These are phyloP conservation scores for Teleopsis dalmanni DNA, from an alignment of 1,140 invertebrate species.

Conservation along the genomic window DNA sequence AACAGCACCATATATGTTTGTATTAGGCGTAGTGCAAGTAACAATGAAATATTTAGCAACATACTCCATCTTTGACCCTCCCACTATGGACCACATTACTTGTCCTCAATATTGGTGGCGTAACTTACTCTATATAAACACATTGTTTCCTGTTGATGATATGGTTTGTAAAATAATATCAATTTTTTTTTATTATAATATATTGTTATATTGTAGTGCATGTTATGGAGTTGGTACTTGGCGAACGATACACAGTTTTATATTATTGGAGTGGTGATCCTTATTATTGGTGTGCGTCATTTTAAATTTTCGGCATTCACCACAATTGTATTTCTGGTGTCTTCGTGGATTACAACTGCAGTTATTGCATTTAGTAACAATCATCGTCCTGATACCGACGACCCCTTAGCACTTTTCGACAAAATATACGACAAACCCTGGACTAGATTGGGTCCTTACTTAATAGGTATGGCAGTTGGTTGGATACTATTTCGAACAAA, in stretches of 20 bases:
- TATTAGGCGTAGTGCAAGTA: slow-evolving; percentile 69
- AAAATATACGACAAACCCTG: slow-evolving; percentile 85
- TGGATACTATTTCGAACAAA: slow-evolving; percentile 76
- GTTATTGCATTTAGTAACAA: slow-evolving; percentile 71
- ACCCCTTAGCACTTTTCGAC: slow-evolving; percentile 74
- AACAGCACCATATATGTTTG: slow-evolving; percentile 76
- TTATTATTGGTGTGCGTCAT: slow-evolving; percentile 65
- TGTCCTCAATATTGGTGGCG: slow-evolving; percentile 82
- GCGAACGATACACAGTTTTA: slow-evolving; percentile 82
- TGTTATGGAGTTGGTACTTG: slow-evolving; percentile 85
- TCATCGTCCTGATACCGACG: slow-evolving; percentile 69
- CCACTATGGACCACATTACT: slow-evolving; percentile 69
- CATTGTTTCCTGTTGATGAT: slow-evolving; percentile 73
- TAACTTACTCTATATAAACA: slow-evolving; percentile 76
- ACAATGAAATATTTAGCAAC: slow-evolving; percentile 73
- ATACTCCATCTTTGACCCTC: slow-evolving; percentile 75
- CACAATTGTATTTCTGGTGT: slow-evolving; percentile 57
- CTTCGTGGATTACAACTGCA: slow-evolving; percentile 69
- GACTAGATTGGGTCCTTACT: slow-evolving; percentile 72
- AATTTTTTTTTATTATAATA: background rate
- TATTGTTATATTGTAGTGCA: slow-evolving; percentile 54
- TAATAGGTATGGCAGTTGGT: slow-evolving; percentile 75
- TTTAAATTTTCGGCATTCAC: slow-evolving; percentile 62
- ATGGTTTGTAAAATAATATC: slow-evolving; percentile 52
- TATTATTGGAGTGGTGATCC: slow-evolving; percentile 65